Evolutionary conservation across 2,113 vertebrate genomes (phyloP).

Genomic region (Mobula birostris): DNA sequence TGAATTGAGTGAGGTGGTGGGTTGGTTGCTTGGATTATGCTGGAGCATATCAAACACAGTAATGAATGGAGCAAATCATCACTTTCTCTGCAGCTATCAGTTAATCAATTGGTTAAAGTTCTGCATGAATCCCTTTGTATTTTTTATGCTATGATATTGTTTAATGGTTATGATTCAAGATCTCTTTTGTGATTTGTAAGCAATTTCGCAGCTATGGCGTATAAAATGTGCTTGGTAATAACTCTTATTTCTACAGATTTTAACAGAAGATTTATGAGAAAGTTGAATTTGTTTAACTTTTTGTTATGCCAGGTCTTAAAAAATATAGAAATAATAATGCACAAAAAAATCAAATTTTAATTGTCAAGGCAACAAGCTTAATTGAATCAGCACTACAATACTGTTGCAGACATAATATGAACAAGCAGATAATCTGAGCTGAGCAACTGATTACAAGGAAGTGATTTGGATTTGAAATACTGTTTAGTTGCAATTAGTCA

Average conservation of each 20-base stretch:
- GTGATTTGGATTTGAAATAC: background rate
- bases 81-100: no score
- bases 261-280: background rate
- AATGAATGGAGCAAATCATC: no score
- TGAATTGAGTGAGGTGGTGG: no score
- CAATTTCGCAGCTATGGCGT: no score
- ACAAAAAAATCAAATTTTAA: background rate
- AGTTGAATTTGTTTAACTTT: background rate
- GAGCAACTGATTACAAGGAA: background rate
- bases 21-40: no score
- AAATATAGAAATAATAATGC: background rate
- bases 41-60: no score
- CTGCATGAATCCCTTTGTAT: no score
- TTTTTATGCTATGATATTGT: no score
- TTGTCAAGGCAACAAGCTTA: background rate
- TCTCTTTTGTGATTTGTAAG: no score
- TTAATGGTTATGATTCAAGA: no score
- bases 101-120: no score
- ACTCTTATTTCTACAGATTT: background rate
- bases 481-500: background rate
- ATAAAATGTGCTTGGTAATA: no score
- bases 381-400: background rate
- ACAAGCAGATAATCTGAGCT: background rate
- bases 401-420: background rate
- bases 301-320: background rate